Conservation (phyloP, 35 echinoderm and acorn worm species). For the Nesometra sesokonis region DNA sequence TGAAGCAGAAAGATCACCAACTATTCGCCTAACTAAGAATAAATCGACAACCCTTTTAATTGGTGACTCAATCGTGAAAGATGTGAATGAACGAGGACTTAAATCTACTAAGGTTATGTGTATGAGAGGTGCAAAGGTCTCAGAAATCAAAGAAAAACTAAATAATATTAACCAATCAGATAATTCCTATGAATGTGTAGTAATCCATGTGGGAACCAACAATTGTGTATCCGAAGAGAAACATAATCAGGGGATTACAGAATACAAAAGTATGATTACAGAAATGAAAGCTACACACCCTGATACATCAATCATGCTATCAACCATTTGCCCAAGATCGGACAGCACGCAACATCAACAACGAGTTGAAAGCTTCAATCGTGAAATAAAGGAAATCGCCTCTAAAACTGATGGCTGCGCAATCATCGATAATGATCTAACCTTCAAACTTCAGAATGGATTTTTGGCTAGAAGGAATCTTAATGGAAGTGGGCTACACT, state of each 20-base stretch:
- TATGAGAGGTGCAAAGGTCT: constrained; percentile 1
- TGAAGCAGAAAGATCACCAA: no score
- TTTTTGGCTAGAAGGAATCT: neutral
- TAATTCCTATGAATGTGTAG: neutral
- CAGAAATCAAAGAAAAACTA: neutral
- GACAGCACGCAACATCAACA: constrained; percentile 1
- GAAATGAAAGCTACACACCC: neutral
- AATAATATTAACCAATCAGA: neutral
- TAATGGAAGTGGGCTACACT: neutral
- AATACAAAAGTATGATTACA: neutral
- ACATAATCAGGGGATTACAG: neutral
- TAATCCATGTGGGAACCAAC: constrained; percentile 35
- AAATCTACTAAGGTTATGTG: neutral
- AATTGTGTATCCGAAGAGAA: neutral
- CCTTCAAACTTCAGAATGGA: constrained; percentile 23
- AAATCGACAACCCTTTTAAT: constrained; percentile 1
- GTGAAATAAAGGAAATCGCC: neutral
- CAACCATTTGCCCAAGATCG: constrained; percentile 9
- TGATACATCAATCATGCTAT: neutral
- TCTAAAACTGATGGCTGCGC: neutral
- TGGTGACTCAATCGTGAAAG: constrained; percentile 22
- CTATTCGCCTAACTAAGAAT: neutral
- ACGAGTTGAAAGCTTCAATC: constrained; percentile 9
- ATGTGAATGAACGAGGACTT: constrained; percentile 22
- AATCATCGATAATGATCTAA: constrained; percentile 20